phyloP scores from a whole-genome alignment of 2,113 vertebrate genomes.

The Cyanistes caeruleus region DNA sequence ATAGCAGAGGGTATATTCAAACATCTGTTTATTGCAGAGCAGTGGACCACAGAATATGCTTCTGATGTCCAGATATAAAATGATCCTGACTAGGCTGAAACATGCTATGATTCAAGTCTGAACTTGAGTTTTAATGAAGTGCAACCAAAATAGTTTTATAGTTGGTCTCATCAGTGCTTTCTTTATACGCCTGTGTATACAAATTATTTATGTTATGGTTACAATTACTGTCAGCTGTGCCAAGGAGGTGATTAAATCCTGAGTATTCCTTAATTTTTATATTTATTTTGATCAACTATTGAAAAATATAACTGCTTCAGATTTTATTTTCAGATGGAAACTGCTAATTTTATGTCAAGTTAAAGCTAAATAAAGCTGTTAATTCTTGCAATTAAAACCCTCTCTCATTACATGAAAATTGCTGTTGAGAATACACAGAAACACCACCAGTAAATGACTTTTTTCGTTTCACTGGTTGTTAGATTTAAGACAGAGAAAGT shows the following conservation, averaged over 20 bases:
- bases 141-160: conserved; percentile 26
- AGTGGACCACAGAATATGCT: conserved; percentile 52
- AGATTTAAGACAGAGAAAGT: neutral
- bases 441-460: neutral
- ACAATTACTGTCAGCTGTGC: neutral
- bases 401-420: neutral
- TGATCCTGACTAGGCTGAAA: neutral
- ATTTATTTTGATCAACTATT: conserved; percentile 18
- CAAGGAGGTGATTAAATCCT: neutral
- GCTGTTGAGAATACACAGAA: neutral
- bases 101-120: neutral
- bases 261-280: conserved; percentile 9
- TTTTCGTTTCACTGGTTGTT: neutral
- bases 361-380: conserved; percentile 7
- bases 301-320: neutral
- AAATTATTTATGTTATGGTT: conserved; percentile 31
- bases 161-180: neutral
- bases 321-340: conserved; percentile 10
- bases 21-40: conserved; percentile 64
- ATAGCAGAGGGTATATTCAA: conserved; percentile 40
- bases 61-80: conserved; percentile 48
- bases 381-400: conserved; percentile 3
- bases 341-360: neutral
- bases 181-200: neutral
- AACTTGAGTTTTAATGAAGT: conserved; percentile 31